Base-by-base conservation (phyloP, 2,797 vertebrate species). In the Silurus aristotelis region DNA sequence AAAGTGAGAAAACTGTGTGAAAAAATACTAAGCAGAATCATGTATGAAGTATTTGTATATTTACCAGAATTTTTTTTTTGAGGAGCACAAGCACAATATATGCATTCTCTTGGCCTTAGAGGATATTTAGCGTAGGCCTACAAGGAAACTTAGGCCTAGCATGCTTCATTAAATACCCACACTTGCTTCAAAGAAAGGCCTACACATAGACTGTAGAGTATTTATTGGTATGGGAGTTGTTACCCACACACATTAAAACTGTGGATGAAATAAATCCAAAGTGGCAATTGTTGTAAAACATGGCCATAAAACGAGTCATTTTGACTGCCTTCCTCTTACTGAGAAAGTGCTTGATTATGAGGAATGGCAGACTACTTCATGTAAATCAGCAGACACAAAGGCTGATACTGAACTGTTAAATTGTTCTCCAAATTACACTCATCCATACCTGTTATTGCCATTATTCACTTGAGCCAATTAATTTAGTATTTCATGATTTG, bases 261-360 rank as follows among this genome's bases (percentile, higher is more conserved):
- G 43, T 68, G 79, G 64, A 83, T 73, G 87, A 82, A 88, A 83
- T 85, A 84, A 88, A 84, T 85, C 79, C 75, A 71, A 84, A 85
- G 86, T 88, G 87, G 86, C 88, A 87, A 85, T 77, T 77, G 87
- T 82, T 85, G 88, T 89, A 88, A 89, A 89, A 88, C 84, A 85
- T 79, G 66, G 72, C 66, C n/a, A 79, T 87, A 86, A 90, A 88
- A 86, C 71, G 52, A 66, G 83, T 79, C 85, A 87, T 87, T 86
- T 86, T 60, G 75, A 66, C 76, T 72, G 84, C 73, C 64, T 58
- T 80, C 56, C 72, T 80, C 85, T 67, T 83, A 78, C 83, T 58
- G 70, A 64, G 77, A 66, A 86, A 84, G 79, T 87, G 76, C 66
- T 48, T 83, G 78, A 84, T 71, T 83, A 60, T 73, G 58, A 73